Evolutionary conservation across 2,113 vertebrate genomes (phyloP).

Genomic region (human (Homo sapiens)): GRCh38 chr7:154342501-154343000

Average conservation of each 20-base stretch:
- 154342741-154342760: not conserved
- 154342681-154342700: not conserved
- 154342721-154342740: not conserved
- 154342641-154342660: not conserved
- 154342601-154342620: not conserved
- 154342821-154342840: rapidly evolving
- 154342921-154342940: not conserved
- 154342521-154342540: not conserved
- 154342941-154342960: not conserved
- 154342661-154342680: not conserved
- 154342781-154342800: too few species aligned
- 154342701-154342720: rapidly evolving
- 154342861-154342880: rapidly evolving
- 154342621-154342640: rapidly evolving
- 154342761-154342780: not conserved
- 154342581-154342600: not conserved
- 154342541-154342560: rapidly evolving
- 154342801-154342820: not conserved
- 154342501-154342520: too few species aligned
- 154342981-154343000: not conserved
- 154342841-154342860: not conserved
- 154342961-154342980: rapidly evolving
- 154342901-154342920: not conserved
- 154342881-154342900: rapidly evolving
- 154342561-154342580: not conserved